Evolutionary conservation across 1,140 invertebrate genomes (phyloP).

Genomic region (Nasonia giraulti): DNA sequence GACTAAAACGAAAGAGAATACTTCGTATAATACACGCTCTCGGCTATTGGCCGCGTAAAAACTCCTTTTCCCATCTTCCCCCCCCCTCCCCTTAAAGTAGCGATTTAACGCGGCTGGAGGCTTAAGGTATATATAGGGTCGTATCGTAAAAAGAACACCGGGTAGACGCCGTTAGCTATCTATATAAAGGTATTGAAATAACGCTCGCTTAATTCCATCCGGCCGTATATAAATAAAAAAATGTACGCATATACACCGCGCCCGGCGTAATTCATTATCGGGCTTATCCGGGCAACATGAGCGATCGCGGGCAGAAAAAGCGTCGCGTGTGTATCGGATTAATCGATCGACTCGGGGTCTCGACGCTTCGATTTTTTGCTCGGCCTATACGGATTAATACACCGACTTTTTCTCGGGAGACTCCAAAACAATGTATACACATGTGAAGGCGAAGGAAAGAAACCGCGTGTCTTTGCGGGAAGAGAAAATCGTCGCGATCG

Average conservation of each 20-base stretch:
- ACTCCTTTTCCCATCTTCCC: background rate
- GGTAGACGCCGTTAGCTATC: background rate
- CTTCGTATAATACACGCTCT: too few relatives aligned
- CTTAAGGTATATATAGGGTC: background rate
- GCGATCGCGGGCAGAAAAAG: background rate
- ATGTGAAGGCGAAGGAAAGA: too few relatives aligned
- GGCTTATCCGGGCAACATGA: background rate
- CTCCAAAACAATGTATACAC: background rate
- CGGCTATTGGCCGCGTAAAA: too few relatives aligned
- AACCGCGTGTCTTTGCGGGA: background rate
- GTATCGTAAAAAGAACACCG: background rate
- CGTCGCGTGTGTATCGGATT: background rate
- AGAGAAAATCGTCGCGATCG: background rate
- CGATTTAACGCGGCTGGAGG: background rate
- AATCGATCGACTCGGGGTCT: background rate
- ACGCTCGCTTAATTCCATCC: background rate
- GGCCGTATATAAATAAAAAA: background rate
- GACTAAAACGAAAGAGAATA: too few relatives aligned
- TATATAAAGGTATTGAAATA: slow-evolving; percentile 7
- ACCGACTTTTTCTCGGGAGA: background rate
- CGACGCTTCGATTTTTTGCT: background rate
- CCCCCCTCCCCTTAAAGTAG: background rate
- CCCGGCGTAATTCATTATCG: background rate
- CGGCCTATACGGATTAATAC: background rate
- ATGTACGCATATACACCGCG: background rate